Evolutionary conservation across 2,888 invertebrate genomes (phyloP).

Genomic region (Drosophila subquinaria): DNA sequence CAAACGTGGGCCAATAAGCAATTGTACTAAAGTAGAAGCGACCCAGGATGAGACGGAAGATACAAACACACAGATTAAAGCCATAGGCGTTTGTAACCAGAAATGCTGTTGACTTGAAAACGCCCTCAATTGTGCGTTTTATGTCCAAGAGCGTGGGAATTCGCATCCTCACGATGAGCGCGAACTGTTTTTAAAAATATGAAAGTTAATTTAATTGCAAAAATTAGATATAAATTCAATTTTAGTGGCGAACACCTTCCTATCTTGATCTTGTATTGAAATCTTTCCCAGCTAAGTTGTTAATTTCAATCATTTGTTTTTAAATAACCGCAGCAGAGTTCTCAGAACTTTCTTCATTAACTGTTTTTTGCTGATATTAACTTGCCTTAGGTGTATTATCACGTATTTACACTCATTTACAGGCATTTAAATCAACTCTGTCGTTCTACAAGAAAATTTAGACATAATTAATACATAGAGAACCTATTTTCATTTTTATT

Average conservation of each 20-base stretch:
- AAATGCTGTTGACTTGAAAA: conserved; percentile 91
- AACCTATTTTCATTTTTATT: too few species aligned
- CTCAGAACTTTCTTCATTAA: too few species aligned
- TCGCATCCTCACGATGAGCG: conserved; percentile 88
- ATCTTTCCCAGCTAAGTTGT: not conserved
- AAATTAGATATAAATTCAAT: not conserved
- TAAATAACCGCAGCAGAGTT: too few species aligned
- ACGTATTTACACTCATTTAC: too few species aligned
- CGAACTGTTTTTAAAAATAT: conserved; percentile 86
- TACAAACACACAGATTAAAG: conserved; percentile 89
- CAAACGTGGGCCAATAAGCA: conserved; percentile 90
- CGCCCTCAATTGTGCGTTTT: conserved; percentile 88
- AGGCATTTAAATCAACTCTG: too few species aligned
- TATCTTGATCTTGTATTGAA: not conserved
- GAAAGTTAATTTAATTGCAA: too few species aligned
- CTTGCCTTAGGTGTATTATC: too few species aligned
- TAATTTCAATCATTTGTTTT: not conserved
- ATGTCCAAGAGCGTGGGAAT: conserved; percentile 88
- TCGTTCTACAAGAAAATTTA: too few species aligned
- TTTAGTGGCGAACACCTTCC: too few species aligned
- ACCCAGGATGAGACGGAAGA: conserved; percentile 88
- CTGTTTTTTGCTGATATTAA: too few species aligned
- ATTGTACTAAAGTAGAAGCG: conserved; percentile 89
- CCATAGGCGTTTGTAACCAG: conserved; percentile 90
- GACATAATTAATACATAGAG: too few species aligned